These are phyloP conservation scores for Drosophila merina DNA, from an alignment of 2,888 invertebrate species.

Conservation along the genomic window DNA sequence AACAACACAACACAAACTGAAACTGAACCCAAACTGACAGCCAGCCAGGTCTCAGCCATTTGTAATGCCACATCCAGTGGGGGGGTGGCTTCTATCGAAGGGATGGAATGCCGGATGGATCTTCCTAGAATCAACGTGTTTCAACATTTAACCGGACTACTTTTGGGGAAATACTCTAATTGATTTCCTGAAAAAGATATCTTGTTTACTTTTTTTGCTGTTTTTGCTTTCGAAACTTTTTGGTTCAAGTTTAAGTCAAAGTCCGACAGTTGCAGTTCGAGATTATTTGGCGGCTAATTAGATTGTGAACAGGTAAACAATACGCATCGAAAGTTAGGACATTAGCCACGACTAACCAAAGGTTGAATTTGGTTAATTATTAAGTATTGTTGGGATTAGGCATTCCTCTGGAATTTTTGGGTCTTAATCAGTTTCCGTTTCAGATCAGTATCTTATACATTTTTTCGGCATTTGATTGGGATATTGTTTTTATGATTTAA, in stretches of 20 bases:
- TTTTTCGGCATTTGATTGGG: no score
- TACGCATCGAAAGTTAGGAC: neutral
- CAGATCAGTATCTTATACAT: no score
- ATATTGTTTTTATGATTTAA: neutral
- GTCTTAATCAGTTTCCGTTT: neutral
- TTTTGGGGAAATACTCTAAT: slow-evolving; percentile 62
- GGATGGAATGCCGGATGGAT: slow-evolving; percentile 22
- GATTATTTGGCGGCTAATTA: slow-evolving; percentile 30
- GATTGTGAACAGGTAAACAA: slow-evolving; percentile 6
- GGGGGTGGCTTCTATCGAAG: slow-evolving; percentile 30
- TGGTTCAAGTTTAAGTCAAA: slow-evolving; percentile 29
- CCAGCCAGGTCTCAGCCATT: slow-evolving; percentile 70
- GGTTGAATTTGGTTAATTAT: neutral
- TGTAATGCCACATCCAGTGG: slow-evolving; percentile 47
- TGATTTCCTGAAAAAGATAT: slow-evolving; percentile 51
- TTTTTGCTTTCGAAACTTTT: slow-evolving; percentile 10
- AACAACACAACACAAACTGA: slow-evolving; percentile 31
- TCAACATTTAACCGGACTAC: slow-evolving; percentile 48
- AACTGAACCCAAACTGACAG: slow-evolving; percentile 64
- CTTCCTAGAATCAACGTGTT: slow-evolving; percentile 6
- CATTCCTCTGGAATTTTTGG: neutral
- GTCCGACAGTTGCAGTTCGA: slow-evolving; percentile 14
- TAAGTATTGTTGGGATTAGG: neutral
- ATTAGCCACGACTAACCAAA: neutral
- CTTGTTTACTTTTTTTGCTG: slow-evolving; percentile 30